These are phyloP conservation scores for Phalloptychus januarius DNA, from an alignment of 2,797 vertebrate species.

Conservation along the genomic window DNA sequence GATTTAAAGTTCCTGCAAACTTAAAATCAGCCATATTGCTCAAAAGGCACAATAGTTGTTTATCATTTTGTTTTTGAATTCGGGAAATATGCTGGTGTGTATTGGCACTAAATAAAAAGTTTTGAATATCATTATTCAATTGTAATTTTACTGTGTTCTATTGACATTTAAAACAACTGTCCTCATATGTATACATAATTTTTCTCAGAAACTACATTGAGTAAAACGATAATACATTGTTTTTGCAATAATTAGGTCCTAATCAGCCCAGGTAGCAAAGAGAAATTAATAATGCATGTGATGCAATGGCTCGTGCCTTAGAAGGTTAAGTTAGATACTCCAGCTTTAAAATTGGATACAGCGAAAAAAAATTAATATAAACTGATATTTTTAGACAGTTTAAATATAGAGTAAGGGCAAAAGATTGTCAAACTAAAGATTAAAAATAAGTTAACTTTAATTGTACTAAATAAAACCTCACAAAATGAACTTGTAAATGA, in stretches of 20 bases:
- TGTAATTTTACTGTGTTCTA: neutral
- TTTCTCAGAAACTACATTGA: slow-evolving; percentile 1
- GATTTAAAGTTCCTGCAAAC: too few species aligned
- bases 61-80: neutral
- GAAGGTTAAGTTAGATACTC: too few species aligned
- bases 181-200: neutral
- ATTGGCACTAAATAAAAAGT: neutral
- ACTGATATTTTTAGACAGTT: neutral
- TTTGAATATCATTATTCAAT: neutral
- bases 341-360: neutral
- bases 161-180: neutral
- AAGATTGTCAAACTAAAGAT: neutral
- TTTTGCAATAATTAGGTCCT: neutral
- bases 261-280: neutral
- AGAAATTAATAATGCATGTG: neutral
- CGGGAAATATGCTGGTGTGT: neutral
- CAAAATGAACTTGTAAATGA: neutral
- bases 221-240: neutral
- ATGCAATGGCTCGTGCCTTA: neutral
- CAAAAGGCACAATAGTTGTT: neutral
- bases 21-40: neutral
- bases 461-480: neutral
- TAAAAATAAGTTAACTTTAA: neutral
- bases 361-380: neutral
- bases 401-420: neutral